Base-by-base conservation (phyloP, 1,140 invertebrate genomes). In the Euschistus heros region DNA sequence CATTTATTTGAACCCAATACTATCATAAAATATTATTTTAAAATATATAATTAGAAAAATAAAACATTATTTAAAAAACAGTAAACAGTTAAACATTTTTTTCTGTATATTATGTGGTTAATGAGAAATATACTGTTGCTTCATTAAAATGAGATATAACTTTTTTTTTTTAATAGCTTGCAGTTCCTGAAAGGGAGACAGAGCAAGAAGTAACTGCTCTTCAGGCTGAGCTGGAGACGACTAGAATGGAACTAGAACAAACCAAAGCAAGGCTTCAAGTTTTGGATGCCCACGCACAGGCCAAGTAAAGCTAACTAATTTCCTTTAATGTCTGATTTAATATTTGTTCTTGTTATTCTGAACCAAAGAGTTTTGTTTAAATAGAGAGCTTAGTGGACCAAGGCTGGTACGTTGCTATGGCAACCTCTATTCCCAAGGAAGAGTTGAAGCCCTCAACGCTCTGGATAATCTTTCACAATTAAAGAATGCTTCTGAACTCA, bases 391-490 rank as follows among this genome's bases (percentile, higher is more conserved):
- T 18, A 72, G 73, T 33, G 74, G 71, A 22, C 71, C 75, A 52
- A 71, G 73, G 37, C 76, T 94, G 66, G 83, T 93, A 47, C 83
- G 88, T 44, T 82, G 84, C 69, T 97, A 93, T 77, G 87, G 84
- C 13, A 83, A 84, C 68, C 80, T 96, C 57, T 96, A 95, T 76
- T 82, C 86, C 50, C 85, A 88, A 71, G 87, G 86, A n/a, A 80
- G 92, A 64, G 83, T 91, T 17, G 87, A 93, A 68, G 86, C 90
- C 2, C 77, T 96, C 68, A 90, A 94, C 71, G 86, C 91, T 13
- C 77, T 96, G 47, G 86, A 92, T 71, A 79, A 81, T 0, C 77
- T 95, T 14, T 82, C 85, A 10, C 84, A 90, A 59, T 79, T 97
- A 13, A 80, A 83, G 55, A 84, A 90, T 63, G 87, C 89, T 0